Evolutionary conservation across 2,797 vertebrate genomes (phyloP), one percentile per base, ranked within the genome.

Genomic region (Sphenopsis melanotis): DNA sequence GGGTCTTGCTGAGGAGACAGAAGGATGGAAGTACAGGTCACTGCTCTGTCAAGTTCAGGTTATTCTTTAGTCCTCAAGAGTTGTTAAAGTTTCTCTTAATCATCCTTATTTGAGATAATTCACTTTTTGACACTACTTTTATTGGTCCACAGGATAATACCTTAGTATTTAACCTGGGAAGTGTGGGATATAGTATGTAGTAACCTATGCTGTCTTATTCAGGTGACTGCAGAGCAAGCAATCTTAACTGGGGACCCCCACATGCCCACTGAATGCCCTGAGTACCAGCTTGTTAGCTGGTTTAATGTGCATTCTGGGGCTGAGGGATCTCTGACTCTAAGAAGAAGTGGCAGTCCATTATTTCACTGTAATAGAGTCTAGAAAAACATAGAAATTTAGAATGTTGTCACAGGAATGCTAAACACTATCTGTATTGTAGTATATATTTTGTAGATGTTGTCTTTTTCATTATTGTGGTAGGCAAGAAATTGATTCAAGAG

Each of bases 401-500:
- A 34, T 8, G 27, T 57, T 87, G 65, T 50, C 1, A 0, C 23
- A 77, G 27, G 20, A 89, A 57, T 19, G 12, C 3, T 85, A 57
- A 78, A 68, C 10, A 39, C 6, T 65, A 6, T 32, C 12, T 78
- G 30, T 49, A 60, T 30, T 32, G 16, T 49, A 20, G 9, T 56
- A 12, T 42, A 21, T 36, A 65, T 78, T 55, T 79, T 6, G 42
- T 47, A 55, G 30, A 36, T 17, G 15, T 27, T 70, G 13, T 37
- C 12, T 83, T 82, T 80, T 88, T 41, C 23, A 44, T 23, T 68
- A 50, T 11, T 3, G 1, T 71, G 16, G 10, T 65, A 64, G 44
- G 24, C 39, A 93, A 90, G 65, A 69, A 68, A 89, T 47, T 18
- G 21, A 65, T 78, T 56, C 26, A 37, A 70, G 66, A 90, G 12